Evolutionary conservation across 2,113 vertebrate genomes (phyloP), one percentile per base, ranked within the genome.

Genomic region (Thalassarche chlororhynchos): DNA sequence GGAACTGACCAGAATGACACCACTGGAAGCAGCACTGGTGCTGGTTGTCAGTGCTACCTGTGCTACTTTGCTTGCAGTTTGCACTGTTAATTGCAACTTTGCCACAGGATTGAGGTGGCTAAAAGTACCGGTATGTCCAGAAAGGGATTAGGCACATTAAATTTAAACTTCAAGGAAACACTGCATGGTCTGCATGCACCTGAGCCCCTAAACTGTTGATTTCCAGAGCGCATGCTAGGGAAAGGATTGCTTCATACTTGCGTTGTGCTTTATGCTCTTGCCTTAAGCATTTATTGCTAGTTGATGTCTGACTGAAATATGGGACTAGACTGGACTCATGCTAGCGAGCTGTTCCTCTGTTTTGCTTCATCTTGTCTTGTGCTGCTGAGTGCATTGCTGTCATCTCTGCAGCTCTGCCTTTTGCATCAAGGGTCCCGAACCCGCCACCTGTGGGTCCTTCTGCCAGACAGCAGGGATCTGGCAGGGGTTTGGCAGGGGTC

Each of bases 351-450:
- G 17, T 25, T 89, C 15, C 16, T 74, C 38, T 80, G 25, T 51
- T 90, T 57, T 57, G 16, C 25, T 46, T 62, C 47, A 15, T 54
- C 38, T 52, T 32, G 14, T 34, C 18, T 49, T 47, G 23, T 28
- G 3, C 32, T 61, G 28, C 44, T 51, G 40, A 38, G 8, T 15
- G 40, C 26, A n/a, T 0, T 0, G 2, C 36, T 86, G 14, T 26
- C 12, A 8, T 17, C 34, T 62, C 52, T 49, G 72, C 40, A 74
- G n/a, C 60, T 81, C 68, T 87, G 60, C 64, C 31, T 84, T 76
- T 36, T 69, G 40, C 36, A 49, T 25, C 0, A 0, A 52, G 51
- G 40, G 66, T 58, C 70, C 40, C 0, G 0, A 58, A 49, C 17
- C 31, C 7, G 1, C 13, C 16, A 31, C 18, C 28, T n/a, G 6